A percentile compares a stretch with the other conserved stretches of the same genome.
These are phyloP conservation scores for Thysanoteuthis rhombus DNA, from an alignment of 2,888 invertebrate genomes.

Conservation along the genomic window DNA sequence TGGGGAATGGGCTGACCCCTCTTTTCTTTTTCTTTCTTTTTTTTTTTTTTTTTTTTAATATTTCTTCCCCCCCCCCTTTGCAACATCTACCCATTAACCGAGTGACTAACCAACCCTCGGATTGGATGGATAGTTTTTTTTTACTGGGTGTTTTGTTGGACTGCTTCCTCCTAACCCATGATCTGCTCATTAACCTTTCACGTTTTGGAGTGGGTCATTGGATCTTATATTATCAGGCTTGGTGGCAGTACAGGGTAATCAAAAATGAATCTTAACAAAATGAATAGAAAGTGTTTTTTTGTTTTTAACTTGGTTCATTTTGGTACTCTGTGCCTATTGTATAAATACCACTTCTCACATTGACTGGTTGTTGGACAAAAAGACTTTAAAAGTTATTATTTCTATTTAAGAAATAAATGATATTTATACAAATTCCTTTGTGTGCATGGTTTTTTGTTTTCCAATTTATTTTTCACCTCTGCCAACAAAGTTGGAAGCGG, in stretches of 20 bases:
- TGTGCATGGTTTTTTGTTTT: not conserved
- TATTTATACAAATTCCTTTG: not conserved
- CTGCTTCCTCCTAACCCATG: not conserved
- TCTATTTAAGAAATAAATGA: slow-evolving; percentile 12
- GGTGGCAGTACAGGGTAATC: not conserved
- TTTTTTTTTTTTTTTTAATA: too few relatives aligned
- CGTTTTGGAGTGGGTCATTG: not conserved
- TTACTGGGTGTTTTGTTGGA: not conserved
- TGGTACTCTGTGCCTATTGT: not conserved
- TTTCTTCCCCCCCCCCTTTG: accelerated
- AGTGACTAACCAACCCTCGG: not conserved
- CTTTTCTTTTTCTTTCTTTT: too few relatives aligned
- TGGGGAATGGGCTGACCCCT: not conserved
- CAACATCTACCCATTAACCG: not conserved
- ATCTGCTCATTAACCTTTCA: not conserved
- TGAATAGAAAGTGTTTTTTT: not conserved
- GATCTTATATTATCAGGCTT: not conserved
- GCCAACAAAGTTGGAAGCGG: too few relatives aligned
- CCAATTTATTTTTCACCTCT: too few relatives aligned
- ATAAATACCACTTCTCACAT: slow-evolving; percentile 12
- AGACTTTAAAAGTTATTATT: slow-evolving; percentile 12
- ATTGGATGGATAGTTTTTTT: not conserved
- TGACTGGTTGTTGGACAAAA: slow-evolving; percentile 1
- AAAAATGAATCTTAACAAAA: not conserved
- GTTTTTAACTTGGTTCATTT: not conserved